Evolutionary conservation across 2,113 vertebrate genomes (phyloP).

Genomic region (Ctenomys sociabilis): DNA sequence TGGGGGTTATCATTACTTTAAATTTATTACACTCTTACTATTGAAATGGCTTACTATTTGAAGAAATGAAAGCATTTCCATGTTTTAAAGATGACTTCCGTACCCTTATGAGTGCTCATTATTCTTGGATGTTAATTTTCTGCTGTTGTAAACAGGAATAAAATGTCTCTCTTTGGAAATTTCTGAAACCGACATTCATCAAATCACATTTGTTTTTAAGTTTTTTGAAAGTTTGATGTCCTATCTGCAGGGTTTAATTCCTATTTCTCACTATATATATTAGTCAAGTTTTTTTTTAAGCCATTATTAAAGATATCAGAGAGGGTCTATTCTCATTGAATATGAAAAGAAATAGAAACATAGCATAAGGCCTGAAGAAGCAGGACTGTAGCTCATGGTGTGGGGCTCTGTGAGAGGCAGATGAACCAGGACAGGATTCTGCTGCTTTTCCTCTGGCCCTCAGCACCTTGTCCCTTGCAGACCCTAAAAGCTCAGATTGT

Average conservation of each 20-base stretch:
- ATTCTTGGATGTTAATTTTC: not conserved
- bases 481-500: not conserved
- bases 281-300: not conserved
- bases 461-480: not conserved
- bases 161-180: not conserved
- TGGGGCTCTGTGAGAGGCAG: not conserved
- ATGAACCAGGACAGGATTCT: not conserved
- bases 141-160: not conserved
- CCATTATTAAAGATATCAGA: not conserved
- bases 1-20: not conserved
- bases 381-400: not conserved
- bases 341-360: constrained; percentile 8
- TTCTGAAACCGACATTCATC: not conserved
- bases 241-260: not conserved
- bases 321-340: not conserved
- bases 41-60: not conserved
- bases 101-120: constrained; percentile 20
- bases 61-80: constrained; percentile 1
- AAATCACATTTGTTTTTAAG: not conserved
- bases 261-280: not conserved
- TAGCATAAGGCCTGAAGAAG: not conserved
- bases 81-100: not conserved
- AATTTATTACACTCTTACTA: not conserved
- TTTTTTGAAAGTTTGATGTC: not conserved
- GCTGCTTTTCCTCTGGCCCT: not conserved